Base-by-base conservation (phyloP, 2,888 invertebrate species). In the Acronicta leporina region DNA sequence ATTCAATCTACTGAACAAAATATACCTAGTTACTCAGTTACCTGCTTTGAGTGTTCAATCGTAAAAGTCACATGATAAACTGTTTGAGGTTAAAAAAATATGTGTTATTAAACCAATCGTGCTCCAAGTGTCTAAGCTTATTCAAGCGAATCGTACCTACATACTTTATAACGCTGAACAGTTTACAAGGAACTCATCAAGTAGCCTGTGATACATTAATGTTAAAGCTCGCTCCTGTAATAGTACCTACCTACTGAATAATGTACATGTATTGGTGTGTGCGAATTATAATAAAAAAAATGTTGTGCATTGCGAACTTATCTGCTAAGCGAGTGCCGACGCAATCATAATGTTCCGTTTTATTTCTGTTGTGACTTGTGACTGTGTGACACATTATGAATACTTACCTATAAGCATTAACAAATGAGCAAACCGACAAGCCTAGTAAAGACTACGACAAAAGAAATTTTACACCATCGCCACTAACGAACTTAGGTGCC, bases 221-320 rank as follows among this genome's bases (percentile, higher is more conserved):
- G n/a, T 55, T 45, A 52, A 60, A 55, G 43, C 41, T 59, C 55
- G 50, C 38, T 40, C 5, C 44, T 60, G 40, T 64, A 43, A 60
- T 68, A 65, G 59, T n/a, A n/a, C n/a, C 44, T 51, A 65, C 33
- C 11, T 33, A 33, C 41, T 59, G 40, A 65, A 59, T 67, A 65
- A 61, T 61, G 41, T 46, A 62, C 51, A 43, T 68, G 47, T 68
- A 65, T 62, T 51, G 59, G 56, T 79, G 66, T 71, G 27, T 66
- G 77, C 76, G 76, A 71, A 72, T 68, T 65, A 65, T 61, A 61
- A 55, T 69, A 58, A 63, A 66, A 57, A 56, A 10, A 40, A 57
- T 67, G 46, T 59, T 63, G 54, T 54, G 75, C 81, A 45, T 58
- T 73, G 82, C 82, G 81, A 83, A 67, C 27, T 68, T 69, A 75